phyloP scores from a whole-genome alignment of 2,888 invertebrate species.

The Habrosyne pyritoides region DNA sequence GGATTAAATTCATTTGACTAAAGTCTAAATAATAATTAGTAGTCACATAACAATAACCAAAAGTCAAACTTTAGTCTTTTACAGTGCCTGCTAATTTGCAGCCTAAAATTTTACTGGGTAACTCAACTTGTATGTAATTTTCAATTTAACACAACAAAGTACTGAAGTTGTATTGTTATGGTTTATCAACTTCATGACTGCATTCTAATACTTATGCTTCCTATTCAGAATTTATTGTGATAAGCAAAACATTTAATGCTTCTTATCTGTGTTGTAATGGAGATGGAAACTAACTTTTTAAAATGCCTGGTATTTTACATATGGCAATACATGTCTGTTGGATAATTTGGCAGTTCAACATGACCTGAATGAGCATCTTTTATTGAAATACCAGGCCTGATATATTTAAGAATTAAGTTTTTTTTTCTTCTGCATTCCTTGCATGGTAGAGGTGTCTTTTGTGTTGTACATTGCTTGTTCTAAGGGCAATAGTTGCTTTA shows the following conservation, averaged over 20 bases:
- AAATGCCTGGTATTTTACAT: background rate
- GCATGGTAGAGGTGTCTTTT: no score
- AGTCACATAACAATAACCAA: no score
- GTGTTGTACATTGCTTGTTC: no score
- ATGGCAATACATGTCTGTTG: background rate
- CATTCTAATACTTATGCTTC: conserved; percentile 23
- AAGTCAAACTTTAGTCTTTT: background rate
- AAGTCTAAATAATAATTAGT: background rate
- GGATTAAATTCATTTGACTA: background rate
- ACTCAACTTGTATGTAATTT: background rate
- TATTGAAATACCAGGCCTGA: background rate
- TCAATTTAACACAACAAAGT: no score
- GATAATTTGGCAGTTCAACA: no score
- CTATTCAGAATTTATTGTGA: conserved; percentile 45
- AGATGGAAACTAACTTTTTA: background rate
- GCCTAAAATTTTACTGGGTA: background rate
- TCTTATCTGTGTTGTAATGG: conserved; percentile 3
- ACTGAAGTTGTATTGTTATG: background rate
- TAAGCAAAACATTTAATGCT: conserved; percentile 59
- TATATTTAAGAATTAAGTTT: background rate
- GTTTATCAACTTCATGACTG: conserved; percentile 16
- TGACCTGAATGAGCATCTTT: no score
- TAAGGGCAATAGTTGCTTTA: no score
- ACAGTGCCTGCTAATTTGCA: background rate
- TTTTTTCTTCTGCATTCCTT: no score